Base-by-base conservation (phyloP, 53 echinoderm and acorn worm genomes). In the Patiria pectinifera region DNA sequence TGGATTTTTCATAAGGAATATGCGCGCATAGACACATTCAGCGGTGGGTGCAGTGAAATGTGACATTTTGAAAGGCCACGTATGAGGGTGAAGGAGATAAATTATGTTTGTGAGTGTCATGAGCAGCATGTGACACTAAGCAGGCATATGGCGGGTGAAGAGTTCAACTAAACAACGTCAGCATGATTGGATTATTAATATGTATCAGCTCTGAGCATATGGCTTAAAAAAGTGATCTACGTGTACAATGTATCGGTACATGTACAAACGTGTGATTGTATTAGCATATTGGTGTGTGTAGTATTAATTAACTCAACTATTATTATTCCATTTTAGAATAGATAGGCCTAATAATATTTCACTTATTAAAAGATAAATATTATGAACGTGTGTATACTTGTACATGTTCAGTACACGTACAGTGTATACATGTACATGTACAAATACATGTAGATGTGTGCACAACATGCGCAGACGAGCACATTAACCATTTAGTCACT, bases 31-130 rank as follows among this genome's bases (percentile, higher is more conserved):
- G 21, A 62, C 61, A 3, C 35, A 60, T 22, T 25, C 22, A 60
- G 77, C 16, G 70, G 14, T 18, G 18, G 70, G 3, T 21, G 18
- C 70, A 13, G 19, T 77, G 43, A 77, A 77, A 77, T 77, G 43
- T 77, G 77, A 35, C 77, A 77, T 77, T 77, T 77, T 7, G 77
- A 77, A 77, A 77, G 77, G 77, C 43, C 72, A 35, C 35, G 35
- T 44, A 6, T 44, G 43, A 12, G 77, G 21, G 77, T 25, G 35
- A 8, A 35, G 45, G 21, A 35, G 77, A 21, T 44, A 43, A 26
- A 77, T 44, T 77, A 77, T 77, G 70, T 18, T 11, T 60, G 60
- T 70, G 21, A 70, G 70, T 70, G 70, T 70, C 70, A 18, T 18
- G 70, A 4, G 14, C 4, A 70, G 70, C 14, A 21, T 4, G 11